A percentile compares a stretch with the other conserved stretches of the same genome.
Evolutionary conservation across 2,113 vertebrate genomes (phyloP).

Genomic region (Hoplias malabaricus): DNA sequence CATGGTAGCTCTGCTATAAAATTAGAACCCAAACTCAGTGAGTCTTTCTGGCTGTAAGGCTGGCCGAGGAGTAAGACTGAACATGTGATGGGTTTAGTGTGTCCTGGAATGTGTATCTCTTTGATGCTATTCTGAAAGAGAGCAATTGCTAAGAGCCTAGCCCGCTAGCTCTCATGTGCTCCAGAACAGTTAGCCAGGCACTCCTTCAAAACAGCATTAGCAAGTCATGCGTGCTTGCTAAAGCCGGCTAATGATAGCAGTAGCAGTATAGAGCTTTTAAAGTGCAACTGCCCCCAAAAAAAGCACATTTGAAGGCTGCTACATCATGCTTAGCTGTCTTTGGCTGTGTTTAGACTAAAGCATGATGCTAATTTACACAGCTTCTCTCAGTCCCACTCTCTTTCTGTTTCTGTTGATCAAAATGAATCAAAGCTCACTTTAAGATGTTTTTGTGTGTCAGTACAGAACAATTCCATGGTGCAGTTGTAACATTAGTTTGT

Average conservation of each 20-base stretch:
- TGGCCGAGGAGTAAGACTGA: conserved; percentile 26
- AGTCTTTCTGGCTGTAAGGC: conserved; percentile 36
- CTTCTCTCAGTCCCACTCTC: too few species aligned
- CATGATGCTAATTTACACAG: too few species aligned
- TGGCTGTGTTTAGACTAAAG: too few species aligned
- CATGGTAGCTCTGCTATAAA: background rate
- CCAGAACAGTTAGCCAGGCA: conserved; percentile 27
- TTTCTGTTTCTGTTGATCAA: too few species aligned
- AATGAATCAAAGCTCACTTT: too few species aligned
- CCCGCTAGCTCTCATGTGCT: conserved; percentile 22
- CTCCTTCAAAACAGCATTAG: background rate
- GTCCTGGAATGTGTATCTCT: conserved; percentile 43
- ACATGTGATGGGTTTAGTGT: conserved; percentile 27
- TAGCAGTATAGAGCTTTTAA: background rate
- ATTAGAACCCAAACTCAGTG: conserved; percentile 21
- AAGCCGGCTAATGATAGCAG: conserved; percentile 12
- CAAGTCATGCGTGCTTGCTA: background rate
- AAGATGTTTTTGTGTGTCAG: too few species aligned
- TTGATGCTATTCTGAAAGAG: conserved; percentile 35
- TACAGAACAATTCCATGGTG: too few species aligned
- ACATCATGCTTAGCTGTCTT: background rate
- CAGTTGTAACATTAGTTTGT: background rate
- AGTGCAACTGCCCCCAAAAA: background rate
- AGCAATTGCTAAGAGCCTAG: conserved; percentile 15
- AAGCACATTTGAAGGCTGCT: background rate